A percentile compares a stretch with the other conserved stretches of the same genome.
Conservation (phyloP, 2,797 vertebrate species). For the Sebastes elongatus region DNA sequence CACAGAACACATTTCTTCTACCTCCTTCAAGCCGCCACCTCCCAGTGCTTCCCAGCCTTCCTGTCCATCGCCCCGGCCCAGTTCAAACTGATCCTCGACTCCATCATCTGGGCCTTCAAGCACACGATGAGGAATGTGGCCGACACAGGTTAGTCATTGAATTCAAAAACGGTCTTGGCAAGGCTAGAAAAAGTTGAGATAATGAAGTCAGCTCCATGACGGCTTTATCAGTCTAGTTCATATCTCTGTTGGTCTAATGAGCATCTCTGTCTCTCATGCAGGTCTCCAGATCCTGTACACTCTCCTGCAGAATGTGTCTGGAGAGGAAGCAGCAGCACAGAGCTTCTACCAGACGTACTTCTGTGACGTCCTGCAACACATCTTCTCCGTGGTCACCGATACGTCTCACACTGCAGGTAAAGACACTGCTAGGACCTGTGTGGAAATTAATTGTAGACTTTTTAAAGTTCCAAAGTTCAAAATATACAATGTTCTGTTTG, state of each 20-base stretch:
- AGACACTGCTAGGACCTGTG: neutral
- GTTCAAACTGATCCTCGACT: constrained; percentile 96
- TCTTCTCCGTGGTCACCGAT: constrained; percentile 97
- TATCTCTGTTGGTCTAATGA: neutral
- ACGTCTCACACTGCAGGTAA: constrained; percentile 97
- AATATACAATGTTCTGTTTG: neutral
- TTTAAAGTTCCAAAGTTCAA: neutral
- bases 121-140: constrained; percentile 98
- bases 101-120: constrained; percentile 99
- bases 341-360: constrained; percentile 99
- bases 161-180: neutral
- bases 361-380: constrained; percentile 96
- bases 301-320: constrained; percentile 95
- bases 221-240: neutral
- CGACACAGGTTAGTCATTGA: constrained; percentile 88
- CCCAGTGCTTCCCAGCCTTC: constrained; percentile 96
- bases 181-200: neutral
- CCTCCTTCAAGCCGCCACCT: constrained; percentile 95
- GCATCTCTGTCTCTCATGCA: constrained; percentile 1
- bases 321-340: constrained; percentile 95
- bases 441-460: neutral
- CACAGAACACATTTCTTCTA: constrained; percentile 98
- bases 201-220: neutral
- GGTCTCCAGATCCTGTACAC: constrained; percentile 96
- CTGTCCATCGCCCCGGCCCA: constrained; percentile 95